phyloP scores from a whole-genome alignment of 2,888 invertebrate genomes.

The Dicroscelio sp. region DNA sequence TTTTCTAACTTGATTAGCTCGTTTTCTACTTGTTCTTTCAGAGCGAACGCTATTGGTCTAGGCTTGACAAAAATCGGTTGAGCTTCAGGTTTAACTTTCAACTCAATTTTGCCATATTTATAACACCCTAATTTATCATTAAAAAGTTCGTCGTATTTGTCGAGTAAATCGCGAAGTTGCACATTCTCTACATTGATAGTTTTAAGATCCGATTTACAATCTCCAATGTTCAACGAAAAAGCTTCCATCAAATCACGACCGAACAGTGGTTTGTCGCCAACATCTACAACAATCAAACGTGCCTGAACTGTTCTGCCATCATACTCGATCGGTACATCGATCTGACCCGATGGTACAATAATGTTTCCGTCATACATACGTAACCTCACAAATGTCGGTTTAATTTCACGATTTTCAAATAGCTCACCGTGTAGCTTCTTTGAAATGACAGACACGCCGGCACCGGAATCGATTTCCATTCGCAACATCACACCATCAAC shows the following conservation, averaged over 20 bases:
- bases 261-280: slow-evolving; percentile 57
- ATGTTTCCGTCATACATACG: slow-evolving; percentile 62
- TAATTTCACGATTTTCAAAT: slow-evolving; percentile 30
- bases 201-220: slow-evolving; percentile 12
- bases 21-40: slow-evolving; percentile 58
- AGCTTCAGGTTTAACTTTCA: not conserved
- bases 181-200: not conserved
- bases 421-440: slow-evolving; percentile 9
- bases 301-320: slow-evolving; percentile 20
- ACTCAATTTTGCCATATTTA: slow-evolving; percentile 64
- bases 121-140: slow-evolving; percentile 68
- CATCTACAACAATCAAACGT: slow-evolving; percentile 66
- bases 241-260: slow-evolving; percentile 76
- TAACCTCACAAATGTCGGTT: slow-evolving; percentile 49
- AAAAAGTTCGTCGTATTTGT: slow-evolving; percentile 52
- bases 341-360: slow-evolving; percentile 66
- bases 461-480: slow-evolving; percentile 86
- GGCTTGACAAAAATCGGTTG: slow-evolving; percentile 74
- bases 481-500: slow-evolving; percentile 80
- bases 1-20: slow-evolving; percentile 66
- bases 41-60: slow-evolving; percentile 70
- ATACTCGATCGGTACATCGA: slow-evolving; percentile 58
- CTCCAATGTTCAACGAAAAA: slow-evolving; percentile 62
- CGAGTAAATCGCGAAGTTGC: not conserved
- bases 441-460: slow-evolving; percentile 80